Percentiles rank a stretch among this genome's conserved stretches.
These are phyloP conservation scores for Diloba caeruleocephala DNA, from an alignment of 2,888 invertebrate genomes.

Conservation along the genomic window DNA sequence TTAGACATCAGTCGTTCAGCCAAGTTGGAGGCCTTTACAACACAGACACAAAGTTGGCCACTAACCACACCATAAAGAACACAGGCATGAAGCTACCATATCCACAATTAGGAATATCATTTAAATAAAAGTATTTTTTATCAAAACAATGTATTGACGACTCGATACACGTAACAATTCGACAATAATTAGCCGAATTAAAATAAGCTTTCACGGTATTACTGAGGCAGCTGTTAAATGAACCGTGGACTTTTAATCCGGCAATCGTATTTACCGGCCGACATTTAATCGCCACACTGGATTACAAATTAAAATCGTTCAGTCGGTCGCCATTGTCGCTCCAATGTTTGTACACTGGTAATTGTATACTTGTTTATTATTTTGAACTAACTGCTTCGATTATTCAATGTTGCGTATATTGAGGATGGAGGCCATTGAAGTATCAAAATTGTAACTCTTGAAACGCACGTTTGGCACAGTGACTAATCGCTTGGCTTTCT, in stretches of 20 bases:
- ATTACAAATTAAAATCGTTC: constrained; percentile 63
- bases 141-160: constrained; percentile 28
- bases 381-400: constrained; percentile 12
- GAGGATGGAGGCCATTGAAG: background rate
- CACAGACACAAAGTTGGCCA: no score
- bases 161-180: constrained; percentile 49
- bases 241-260: constrained; percentile 76
- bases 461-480: no score
- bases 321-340: constrained; percentile 55
- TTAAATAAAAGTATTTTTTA: constrained; percentile 7
- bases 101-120: background rate
- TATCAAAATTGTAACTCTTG: no score
- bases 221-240: constrained; percentile 66
- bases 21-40: no score
- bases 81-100: background rate
- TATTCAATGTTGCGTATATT: background rate
- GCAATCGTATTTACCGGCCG: constrained; percentile 65
- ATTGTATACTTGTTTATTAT: constrained; percentile 32
- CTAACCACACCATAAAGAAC: background rate
- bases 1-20: no score
- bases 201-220: constrained; percentile 63
- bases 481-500: no score
- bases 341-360: constrained; percentile 41
- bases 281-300: constrained; percentile 61
- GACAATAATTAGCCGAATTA: constrained; percentile 64